These are phyloP conservation scores for Uria lomvia DNA, from an alignment of 2,113 vertebrate genomes.

Conservation along the genomic window DNA sequence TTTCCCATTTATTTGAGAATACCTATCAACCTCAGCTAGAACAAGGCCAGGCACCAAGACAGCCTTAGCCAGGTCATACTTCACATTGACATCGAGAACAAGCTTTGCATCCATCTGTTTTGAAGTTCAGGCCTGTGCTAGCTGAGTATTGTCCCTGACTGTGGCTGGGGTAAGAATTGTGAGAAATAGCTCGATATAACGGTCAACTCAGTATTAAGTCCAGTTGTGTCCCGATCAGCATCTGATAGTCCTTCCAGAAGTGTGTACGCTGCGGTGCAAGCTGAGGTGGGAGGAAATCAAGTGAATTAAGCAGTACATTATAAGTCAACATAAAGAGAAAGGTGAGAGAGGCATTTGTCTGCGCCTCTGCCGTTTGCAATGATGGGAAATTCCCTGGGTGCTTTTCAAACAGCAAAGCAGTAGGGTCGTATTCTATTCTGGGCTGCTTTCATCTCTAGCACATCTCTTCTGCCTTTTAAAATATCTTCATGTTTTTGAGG, in stretches of 20 bases:
- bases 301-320: fast-evolving
- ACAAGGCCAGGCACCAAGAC: not conserved
- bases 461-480: not conserved
- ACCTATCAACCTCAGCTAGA: not conserved
- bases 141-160: not conserved
- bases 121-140: not conserved
- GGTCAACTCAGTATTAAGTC: not conserved
- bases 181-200: not conserved
- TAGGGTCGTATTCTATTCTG: fast-evolving
- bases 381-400: not conserved
- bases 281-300: not conserved
- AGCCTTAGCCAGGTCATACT: not conserved
- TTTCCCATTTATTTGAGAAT: not conserved
- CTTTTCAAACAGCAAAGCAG: not conserved
- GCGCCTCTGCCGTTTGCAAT: not conserved
- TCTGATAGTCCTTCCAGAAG: not conserved
- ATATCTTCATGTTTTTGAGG: fast-evolving
- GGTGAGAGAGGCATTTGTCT: not conserved
- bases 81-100: not conserved
- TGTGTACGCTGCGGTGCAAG: fast-evolving
- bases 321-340: not conserved
- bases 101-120: not conserved
- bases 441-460: not conserved
- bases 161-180: not conserved
- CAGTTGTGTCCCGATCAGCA: not conserved